These are phyloP conservation scores for Cheilosia impressa DNA, from an alignment of 2,888 invertebrate species.

Conservation along the genomic window DNA sequence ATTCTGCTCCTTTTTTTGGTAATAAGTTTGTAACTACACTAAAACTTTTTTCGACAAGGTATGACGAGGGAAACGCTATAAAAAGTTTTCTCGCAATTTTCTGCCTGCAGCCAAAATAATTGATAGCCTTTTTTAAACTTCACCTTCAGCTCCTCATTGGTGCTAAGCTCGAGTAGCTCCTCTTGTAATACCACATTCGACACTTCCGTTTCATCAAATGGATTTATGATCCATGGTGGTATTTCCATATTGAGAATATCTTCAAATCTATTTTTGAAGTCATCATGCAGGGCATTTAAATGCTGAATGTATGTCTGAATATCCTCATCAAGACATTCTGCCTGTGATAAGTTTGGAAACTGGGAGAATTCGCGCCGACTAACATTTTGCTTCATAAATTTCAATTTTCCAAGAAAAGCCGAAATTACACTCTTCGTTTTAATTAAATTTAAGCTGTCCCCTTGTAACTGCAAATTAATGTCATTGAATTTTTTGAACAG, in stretches of 20 bases:
- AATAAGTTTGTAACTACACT: no score
- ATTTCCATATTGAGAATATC: background rate
- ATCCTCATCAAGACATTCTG: background rate
- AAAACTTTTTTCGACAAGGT: no score
- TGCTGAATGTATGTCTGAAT: background rate
- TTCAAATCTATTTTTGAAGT: background rate
- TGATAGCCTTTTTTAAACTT: background rate
- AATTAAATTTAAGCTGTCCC: background rate
- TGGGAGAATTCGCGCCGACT: background rate
- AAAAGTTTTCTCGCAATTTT: no score
- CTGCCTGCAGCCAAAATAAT: background rate
- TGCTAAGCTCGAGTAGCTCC: background rate
- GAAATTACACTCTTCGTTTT: background rate
- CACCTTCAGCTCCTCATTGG: background rate
- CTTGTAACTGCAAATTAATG: background rate
- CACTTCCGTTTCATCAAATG: no score
- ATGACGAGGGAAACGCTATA: no score
- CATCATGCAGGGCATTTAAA: background rate
- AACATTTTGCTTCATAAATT: conserved; percentile 1
- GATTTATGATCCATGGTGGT: background rate
- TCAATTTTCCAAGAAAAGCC: background rate
- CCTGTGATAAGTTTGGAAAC: background rate
- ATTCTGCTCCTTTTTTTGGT: no score
- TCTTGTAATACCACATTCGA: background rate
- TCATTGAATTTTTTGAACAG: background rate